Evolutionary conservation across 23 tunicate genomes (phyloP), one percentile per base, ranked within the genome.

Genomic region (Ascidia mentula): DNA sequence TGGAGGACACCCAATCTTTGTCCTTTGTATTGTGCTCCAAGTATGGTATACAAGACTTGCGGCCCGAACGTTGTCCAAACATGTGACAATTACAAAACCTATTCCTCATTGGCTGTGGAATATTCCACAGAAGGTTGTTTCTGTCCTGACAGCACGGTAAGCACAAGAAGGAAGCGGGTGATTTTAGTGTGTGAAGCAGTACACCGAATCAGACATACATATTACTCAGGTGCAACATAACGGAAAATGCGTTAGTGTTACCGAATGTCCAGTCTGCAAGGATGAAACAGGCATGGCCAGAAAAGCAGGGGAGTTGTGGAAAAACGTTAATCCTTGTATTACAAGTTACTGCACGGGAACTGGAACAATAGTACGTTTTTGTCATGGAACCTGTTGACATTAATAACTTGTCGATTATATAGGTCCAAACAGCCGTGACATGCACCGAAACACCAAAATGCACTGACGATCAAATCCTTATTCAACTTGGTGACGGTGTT

Each of bases 91-190:
- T 95, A 95, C 96, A 89, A 86, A 59, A 74, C 73, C 18, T 82
- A 86, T 72, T 69, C 65, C 17, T 59, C 89, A 30, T 17, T 82
- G 40, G 45, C 37, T 31, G 61, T 72, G 76, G 86, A 82, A 46
- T 77, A 81, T 31, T 69, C 80, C 7, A 38, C 92, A 32, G 99
- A 95, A 82, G 99, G 99, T 36, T 95, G 99, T 78, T 95, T 89
- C 96, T 95, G 99, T 60, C 84, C 93, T 9, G 99, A 87, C 36
- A 84, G 86, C 73, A 34, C 85, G 95, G 97, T 91, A 76, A 69
- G n/a, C n/a, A n/a, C n/a, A n/a, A n/a, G n/a, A n/a, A n/a, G n/a
- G n/a, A n/a, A n/a, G n/a, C n/a, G n/a, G n/a, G 13, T 20, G 20
- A 32, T 65, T 9, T 39, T 42, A 28, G 4, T 28, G 53, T 53